Evolutionary conservation across 2,888 invertebrate species (phyloP).

Genomic region (Lasioglossum marginatum): DNA sequence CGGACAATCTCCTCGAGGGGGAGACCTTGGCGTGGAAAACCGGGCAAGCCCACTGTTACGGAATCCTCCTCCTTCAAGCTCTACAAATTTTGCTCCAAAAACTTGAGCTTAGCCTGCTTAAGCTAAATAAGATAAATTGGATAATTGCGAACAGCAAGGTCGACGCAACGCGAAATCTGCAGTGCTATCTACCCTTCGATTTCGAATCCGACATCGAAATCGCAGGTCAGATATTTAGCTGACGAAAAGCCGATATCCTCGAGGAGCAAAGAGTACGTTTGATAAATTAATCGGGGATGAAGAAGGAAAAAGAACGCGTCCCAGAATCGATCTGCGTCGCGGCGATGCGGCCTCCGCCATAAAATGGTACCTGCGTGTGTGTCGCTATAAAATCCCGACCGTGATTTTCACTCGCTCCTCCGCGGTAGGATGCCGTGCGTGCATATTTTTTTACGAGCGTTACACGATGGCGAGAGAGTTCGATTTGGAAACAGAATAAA

Average conservation of each 20-base stretch:
- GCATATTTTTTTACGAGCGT: background rate
- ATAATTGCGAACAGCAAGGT: background rate
- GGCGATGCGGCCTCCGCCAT: background rate
- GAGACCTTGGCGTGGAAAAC: background rate
- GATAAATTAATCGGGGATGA: background rate
- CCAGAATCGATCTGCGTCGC: background rate
- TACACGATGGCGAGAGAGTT: background rate
- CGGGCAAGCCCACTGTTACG: too few species aligned
- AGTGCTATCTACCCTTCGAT: background rate
- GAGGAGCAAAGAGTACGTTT: background rate
- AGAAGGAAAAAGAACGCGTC: background rate
- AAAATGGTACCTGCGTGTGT: slow-evolving; percentile 12
- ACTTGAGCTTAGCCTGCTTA: background rate
- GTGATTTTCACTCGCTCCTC: slow-evolving; percentile 16
- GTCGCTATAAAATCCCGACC: background rate
- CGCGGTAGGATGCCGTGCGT: background rate
- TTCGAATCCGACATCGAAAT: background rate
- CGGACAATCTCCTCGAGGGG: background rate
- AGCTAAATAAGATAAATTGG: background rate
- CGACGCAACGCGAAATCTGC: background rate
- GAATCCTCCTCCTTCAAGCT: background rate
- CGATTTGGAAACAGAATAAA: background rate
- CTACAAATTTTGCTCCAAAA: background rate
- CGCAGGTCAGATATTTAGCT: background rate
- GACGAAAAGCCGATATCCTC: background rate